Base-by-base conservation (phyloP, 2,113 vertebrate genomes). In the Lamprologus ornatipinnis region DNA sequence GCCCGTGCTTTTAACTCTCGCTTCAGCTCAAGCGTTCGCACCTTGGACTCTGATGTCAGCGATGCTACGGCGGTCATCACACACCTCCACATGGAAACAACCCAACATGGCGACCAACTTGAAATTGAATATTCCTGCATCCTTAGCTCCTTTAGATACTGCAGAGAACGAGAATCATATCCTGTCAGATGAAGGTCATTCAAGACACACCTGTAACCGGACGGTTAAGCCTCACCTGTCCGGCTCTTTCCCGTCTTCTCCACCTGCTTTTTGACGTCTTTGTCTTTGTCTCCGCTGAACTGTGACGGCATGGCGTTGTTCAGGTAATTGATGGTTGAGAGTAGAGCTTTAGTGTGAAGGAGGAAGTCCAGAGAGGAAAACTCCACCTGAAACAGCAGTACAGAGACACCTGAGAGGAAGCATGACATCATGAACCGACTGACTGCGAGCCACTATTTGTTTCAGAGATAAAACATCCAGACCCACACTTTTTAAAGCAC, bases 21-120 rank as follows among this genome's bases (percentile, higher is more conserved):
- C 42, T 78, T 49, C 26, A n/a, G 23, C 23, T 78, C 70, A 47
- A 26, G 15, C 2, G n/a, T 28, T 58, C 2, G 2, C 70, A 95
- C 99, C 99, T 97, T 98, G 97, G 81, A 99, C 96, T 93, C 96
- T 96, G 94, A 99, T 98, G 93, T 99, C 98, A 23, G 98, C 98
- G 68, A 99, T 98, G 94, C 93, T 97, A 90, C 88, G 90, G 83
- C 94, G 95, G 65, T 98, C 97, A 58, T 99, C 97, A 12, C 97
- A 98, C 87, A 99, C 96, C 82, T 93, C 94, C 84, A 99, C 96
- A 55, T 95, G 97, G 93, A 99, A 98, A 68, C 97, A 97, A 73
- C 97, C 97, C 95, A 99, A 94, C 78, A 97, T 93, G 45, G 98
- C 98, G 87, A 96, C 97, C n/a, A 99, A 88, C 89, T 97, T 98